Evolutionary conservation across 2,113 vertebrate genomes (phyloP).

Genomic region (Hepsetus odoe): DNA sequence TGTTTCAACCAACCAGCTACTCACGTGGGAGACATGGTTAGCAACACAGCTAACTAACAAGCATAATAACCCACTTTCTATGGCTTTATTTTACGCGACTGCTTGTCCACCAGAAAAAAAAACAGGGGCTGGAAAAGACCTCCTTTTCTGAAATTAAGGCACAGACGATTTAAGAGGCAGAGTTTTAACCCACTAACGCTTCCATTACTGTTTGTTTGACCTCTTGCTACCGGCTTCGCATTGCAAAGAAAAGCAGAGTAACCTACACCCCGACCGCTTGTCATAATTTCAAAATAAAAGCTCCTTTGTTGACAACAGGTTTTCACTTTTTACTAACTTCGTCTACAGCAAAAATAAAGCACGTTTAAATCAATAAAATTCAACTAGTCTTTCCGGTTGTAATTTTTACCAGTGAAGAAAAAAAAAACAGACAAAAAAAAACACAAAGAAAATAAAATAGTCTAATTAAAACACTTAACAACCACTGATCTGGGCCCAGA

Average conservation of each 20-base stretch:
- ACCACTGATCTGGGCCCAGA: too few species aligned
- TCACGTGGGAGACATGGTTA: slow-evolving; percentile 19
- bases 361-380: too few species aligned
- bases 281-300: slow-evolving; percentile 34
- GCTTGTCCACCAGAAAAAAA: background rate
- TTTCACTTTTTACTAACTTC: too few species aligned
- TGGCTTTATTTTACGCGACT: background rate
- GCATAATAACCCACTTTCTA: background rate
- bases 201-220: background rate
- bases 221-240: slow-evolving; percentile 3
- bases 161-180: background rate
- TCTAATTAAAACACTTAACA: too few species aligned
- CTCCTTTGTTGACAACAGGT: too few species aligned
- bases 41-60: background rate
- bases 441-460: too few species aligned
- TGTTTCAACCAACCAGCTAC: background rate
- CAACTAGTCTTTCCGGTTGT: too few species aligned
- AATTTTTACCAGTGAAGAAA: too few species aligned
- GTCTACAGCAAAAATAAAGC: too few species aligned
- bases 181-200: background rate
- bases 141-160: background rate
- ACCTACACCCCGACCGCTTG: background rate
- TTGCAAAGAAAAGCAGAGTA: background rate
- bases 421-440: too few species aligned
- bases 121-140: background rate